Base-by-base conservation (phyloP, 1,140 invertebrate genomes). In the Manduca sexta region DNA sequence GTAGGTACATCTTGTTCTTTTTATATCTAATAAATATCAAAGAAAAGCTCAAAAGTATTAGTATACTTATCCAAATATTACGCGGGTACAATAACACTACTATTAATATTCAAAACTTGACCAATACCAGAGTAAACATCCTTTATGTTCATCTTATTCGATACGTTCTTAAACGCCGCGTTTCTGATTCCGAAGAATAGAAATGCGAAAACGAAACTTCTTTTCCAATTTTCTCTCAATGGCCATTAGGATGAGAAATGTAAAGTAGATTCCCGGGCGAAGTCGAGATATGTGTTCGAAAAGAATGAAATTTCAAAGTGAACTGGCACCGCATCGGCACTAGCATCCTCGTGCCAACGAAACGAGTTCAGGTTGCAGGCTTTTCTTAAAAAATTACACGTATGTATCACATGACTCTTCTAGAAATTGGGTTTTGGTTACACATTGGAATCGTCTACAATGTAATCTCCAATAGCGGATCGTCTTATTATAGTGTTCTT, bases 251-350 rank as follows among this genome's bases (percentile, higher is more conserved):
- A 71, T 71, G 68, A 71, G 62, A 64, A 71, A 71, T 74, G 65
- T 64, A 70, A 70, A 74, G 60, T 70, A 74, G 70, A 72, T 74
- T 73, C 56, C 62, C 66, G 56, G 60, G 73, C 66, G 69, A 72
- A 78, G 62, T 75, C 71, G 74, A 75, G 73, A 80, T 81, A 77
- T 82, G 76, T 80, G 74, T 77, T 77, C 55, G 69, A 63, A 68
- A 76, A 82, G 74, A 82, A 82, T 80, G 69, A 81, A 84, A 80
- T 77, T 80, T 77, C 66, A 71, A 79, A 79, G 66, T 75, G 55
- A 78, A 80, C 60, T 72, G 65, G 66, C 64, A 52, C 41, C 52
- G 58, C 64, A 59, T 52, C 52, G 61, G 54, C 40, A 53, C 54
- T 56, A 42, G 50, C 45, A 64, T 67, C 57, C 49, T 56, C 43